phyloP scores from a whole-genome alignment of 1,140 invertebrate genomes.

The Myzus persicae region DNA sequence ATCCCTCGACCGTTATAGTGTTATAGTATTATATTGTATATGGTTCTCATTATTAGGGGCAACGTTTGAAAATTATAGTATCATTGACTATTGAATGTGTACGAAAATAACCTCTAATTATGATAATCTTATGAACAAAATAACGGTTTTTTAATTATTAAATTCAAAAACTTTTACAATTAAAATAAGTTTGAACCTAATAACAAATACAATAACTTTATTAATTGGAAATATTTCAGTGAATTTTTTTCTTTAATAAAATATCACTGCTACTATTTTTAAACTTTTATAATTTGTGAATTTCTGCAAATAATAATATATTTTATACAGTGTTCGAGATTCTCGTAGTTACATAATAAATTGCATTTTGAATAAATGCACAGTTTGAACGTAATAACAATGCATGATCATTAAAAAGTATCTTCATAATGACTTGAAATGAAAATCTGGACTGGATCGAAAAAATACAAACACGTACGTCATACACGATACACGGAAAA shows the following conservation, averaged over 20 bases:
- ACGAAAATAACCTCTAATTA: neutral
- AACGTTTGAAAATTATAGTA: neutral
- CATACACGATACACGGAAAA: neutral
- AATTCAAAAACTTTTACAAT: neutral
- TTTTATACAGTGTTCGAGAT: neutral
- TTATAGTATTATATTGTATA: neutral
- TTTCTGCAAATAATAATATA: neutral
- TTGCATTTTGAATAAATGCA: neutral
- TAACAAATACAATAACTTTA: conserved; percentile 1
- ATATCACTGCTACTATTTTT: neutral
- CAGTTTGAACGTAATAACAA: neutral
- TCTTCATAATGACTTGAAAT: neutral
- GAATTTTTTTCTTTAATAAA: neutral
- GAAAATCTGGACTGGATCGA: neutral
- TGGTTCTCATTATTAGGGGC: neutral
- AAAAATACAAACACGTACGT: neutral
- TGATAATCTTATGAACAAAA: conserved; percentile 6
- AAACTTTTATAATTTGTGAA: neutral
- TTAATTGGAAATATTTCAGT: conserved; percentile 13
- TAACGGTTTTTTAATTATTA: neutral
- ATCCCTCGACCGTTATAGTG: neutral
- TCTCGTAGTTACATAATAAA: neutral
- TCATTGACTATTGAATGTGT: neutral
- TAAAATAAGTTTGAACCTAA: neutral
- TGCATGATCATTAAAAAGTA: neutral